phyloP scores from a whole-genome alignment of 1,140 invertebrate genomes.

The Zaprionus vittiger region DNA sequence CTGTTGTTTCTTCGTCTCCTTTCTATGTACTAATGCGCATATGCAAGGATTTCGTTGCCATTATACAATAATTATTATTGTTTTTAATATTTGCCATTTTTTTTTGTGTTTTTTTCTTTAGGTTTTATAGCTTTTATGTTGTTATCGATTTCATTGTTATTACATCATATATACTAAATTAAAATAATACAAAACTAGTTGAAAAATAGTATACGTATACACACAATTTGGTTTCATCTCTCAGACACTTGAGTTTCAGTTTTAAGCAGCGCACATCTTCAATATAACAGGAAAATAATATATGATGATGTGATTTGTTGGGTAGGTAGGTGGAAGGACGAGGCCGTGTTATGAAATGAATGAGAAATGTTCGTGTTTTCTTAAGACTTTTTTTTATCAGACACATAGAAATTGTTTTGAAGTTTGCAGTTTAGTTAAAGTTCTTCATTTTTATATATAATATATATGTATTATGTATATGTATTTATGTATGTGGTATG shows the following conservation, averaged over 20 bases:
- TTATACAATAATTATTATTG: conserved; percentile 65
- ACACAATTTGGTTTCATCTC: conserved; percentile 74
- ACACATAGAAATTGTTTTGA: conserved; percentile 48
- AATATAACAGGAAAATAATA: conserved; percentile 37
- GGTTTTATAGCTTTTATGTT: conserved; percentile 28
- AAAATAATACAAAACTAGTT: conserved; percentile 80
- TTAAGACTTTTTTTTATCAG: conserved; percentile 33
- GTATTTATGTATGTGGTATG: conserved; percentile 42
- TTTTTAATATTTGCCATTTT: conserved; percentile 38
- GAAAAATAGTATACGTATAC: conserved; percentile 82
- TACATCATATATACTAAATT: conserved; percentile 51
- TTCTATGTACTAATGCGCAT: conserved; percentile 45
- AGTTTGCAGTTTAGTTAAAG: conserved; percentile 26
- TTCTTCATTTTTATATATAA: conserved; percentile 43
- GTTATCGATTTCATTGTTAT: conserved; percentile 44
- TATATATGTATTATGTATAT: conserved; percentile 41
- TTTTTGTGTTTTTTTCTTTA: conserved; percentile 36
- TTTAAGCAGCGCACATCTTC: conserved; percentile 51
- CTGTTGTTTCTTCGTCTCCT: conserved; percentile 23
- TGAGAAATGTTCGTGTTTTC: conserved; percentile 13
- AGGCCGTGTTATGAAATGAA: conserved; percentile 19
- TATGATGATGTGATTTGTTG: conserved; percentile 28
- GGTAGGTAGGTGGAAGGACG: conserved; percentile 35
- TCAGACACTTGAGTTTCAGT: conserved; percentile 73
- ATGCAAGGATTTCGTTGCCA: conserved; percentile 75